Evolutionary conservation across 2,113 vertebrate genomes (phyloP), one percentile per base, ranked within the genome.

Genomic region (Cyphotilapia sp.): DNA sequence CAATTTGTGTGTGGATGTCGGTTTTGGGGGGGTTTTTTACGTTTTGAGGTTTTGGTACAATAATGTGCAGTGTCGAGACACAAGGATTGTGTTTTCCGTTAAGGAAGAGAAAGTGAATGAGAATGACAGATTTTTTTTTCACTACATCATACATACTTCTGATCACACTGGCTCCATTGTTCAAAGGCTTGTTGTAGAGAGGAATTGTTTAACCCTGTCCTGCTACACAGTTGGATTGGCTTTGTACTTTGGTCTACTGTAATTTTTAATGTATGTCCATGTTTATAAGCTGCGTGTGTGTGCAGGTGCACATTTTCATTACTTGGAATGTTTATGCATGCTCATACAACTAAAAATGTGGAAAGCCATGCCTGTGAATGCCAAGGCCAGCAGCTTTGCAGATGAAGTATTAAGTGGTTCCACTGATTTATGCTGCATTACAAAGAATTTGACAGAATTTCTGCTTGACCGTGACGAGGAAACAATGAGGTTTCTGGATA

Each of bases 121-220:
- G 66, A 78, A 16, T 42, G 63, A 83, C 76, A 84, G 85, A 35
- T 42, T 42, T 81, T 49, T 81, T 83, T 78, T 54, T 74, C 61
- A 13, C 63, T 69, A 40, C 49, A 56, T 59, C 8, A 9, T 47
- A 47, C 86, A 80, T 81, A 81, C 61, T 85, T 95, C 81, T 19
- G 24, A 90, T 92, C 87, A 94, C 90, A 94, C 86, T 92, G 83
- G 83, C 45, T 86, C 81, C 83, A 85, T 94, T 94, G 92, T 94
- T 93, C 83, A 47, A 42, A 82, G 42, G 51, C 81, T 81, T 59
- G 31, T 66, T 81, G 40, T 27, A 83, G 31, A 85, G 71, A 69
- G 81, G 88, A 88, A 87, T 91, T 38, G 47, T 91, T 91, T 83
- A 91, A 89, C 82, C 84, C 81, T 59, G 78, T 82, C 31, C 54